Evolutionary conservation across 2,888 invertebrate species (phyloP), one percentile per base, ranked within the genome.

Genomic region (Neoascia interrupta): DNA sequence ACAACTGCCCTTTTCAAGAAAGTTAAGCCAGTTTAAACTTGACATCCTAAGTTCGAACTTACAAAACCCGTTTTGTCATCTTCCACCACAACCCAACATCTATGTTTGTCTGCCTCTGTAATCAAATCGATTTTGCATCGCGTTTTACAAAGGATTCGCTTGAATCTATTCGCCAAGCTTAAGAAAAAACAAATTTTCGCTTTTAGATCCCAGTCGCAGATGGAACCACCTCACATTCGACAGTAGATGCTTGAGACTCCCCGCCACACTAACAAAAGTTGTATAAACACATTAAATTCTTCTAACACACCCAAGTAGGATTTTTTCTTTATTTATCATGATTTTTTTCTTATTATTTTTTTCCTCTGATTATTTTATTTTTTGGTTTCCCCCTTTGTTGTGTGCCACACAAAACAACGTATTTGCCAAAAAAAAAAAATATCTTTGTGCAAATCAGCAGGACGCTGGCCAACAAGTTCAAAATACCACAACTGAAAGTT

Each of bases 401-500:
- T 49, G 37, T 64, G 34, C 61, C 61, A 64, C 58, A 69, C 74
- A 49, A 51, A 84, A 58, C 15, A 37, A 49, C 66, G 34, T 31
- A 39, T 43, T n/a, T n/a, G n/a, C n/a, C n/a, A n/a, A n/a, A n/a
- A n/a, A n/a, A n/a, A n/a, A 72, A 21, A 13, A 2, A n/a, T 43
- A 11, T 8, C 11, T 41, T 6, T 19, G 18, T 28, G 13, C 13
- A 54, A 43, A 60, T n/a, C 54, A 63, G 21, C 66, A 85, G 88
- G 87, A 87, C 82, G 86, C 84, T 85, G 87, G 87, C 79, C 89
- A 89, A 82, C 87, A 87, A 83, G 87, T 89, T 82, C 87, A 87
- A 84, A 89, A 89, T 83, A 89, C 89, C 81, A 88, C 87, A 84
- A 88, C 89, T 74, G 89, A 89, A 85, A 89, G 89, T 85, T 86